phyloP scores from a whole-genome alignment of 2,113 vertebrate genomes.

The Anoura caudifer region DNA sequence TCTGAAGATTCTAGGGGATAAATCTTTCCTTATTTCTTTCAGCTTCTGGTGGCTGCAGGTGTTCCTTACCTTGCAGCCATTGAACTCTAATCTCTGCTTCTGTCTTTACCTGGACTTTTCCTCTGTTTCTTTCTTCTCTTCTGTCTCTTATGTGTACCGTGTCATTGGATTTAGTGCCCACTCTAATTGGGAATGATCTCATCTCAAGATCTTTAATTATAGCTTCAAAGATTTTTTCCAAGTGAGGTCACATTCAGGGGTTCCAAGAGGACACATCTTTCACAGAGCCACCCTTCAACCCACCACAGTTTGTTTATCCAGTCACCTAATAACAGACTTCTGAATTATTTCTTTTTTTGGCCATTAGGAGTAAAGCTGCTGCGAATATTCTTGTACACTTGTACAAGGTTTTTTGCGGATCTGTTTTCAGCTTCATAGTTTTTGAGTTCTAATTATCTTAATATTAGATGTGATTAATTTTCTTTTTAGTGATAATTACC shows the following conservation, averaged over 20 bases:
- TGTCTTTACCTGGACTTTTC: background rate
- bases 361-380: background rate
- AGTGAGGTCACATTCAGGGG: background rate
- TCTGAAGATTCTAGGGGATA: background rate
- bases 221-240: background rate
- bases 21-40: background rate
- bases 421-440: background rate
- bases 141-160: background rate
- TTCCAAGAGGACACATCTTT: background rate
- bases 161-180: background rate
- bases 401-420: background rate
- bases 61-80: background rate
- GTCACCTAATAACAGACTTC: background rate
- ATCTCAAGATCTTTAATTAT: slow-evolving; percentile 10
- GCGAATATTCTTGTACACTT: background rate
- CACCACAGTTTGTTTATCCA: background rate
- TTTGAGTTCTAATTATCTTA: slow-evolving; percentile 40
- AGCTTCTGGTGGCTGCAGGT: background rate
- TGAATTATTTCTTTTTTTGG: background rate
- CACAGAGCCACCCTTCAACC: background rate
- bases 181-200: background rate
- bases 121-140: background rate
- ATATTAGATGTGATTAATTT: slow-evolving; percentile 27
- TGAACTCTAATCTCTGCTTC: background rate
- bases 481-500: slow-evolving; percentile 6